These are phyloP conservation scores for Misgurnus mizolepis DNA, from an alignment of 2,113 vertebrate species.

Conservation along the genomic window DNA sequence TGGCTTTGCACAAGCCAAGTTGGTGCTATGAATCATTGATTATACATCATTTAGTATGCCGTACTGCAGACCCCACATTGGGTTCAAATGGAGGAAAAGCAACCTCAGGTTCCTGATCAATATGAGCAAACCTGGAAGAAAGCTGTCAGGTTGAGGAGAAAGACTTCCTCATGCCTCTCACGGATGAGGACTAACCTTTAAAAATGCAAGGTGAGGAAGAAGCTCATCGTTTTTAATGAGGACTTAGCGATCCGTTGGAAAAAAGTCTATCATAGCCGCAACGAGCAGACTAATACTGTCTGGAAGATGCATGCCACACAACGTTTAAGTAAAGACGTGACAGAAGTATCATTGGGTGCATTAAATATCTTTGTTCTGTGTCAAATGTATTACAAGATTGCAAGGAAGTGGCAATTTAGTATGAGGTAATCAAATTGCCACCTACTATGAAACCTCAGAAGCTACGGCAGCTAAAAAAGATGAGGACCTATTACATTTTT, in stretches of 20 bases:
- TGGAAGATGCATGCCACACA: slow-evolving; percentile 60
- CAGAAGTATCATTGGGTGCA: slow-evolving; percentile 6
- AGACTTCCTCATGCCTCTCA: slow-evolving; percentile 66
- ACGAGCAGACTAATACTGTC: slow-evolving; percentile 57
- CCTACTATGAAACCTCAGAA: slow-evolving; percentile 32
- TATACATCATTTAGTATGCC: slow-evolving; percentile 79
- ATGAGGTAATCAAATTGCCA: slow-evolving; percentile 55
- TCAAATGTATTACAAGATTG: slow-evolving; percentile 14
- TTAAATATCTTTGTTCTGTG: slow-evolving; percentile 22
- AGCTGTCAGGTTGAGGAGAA: slow-evolving; percentile 68
- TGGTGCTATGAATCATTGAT: slow-evolving; percentile 78
- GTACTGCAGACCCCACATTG: slow-evolving; percentile 73
- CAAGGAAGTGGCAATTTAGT: slow-evolving; percentile 54
- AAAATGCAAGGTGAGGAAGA: slow-evolving; percentile 75
- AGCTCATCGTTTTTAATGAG: slow-evolving; percentile 82
- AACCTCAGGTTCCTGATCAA: slow-evolving; percentile 78
- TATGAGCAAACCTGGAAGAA: slow-evolving; percentile 71
- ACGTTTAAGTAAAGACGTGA: slow-evolving; percentile 50
- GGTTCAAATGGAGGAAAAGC: slow-evolving; percentile 66
- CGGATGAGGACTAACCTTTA: slow-evolving; percentile 74
- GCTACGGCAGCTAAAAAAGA: slow-evolving; percentile 47
- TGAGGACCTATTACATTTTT: slow-evolving; percentile 49
- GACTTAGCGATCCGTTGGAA: slow-evolving; percentile 69
- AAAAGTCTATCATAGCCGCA: slow-evolving; percentile 66
- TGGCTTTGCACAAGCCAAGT: slow-evolving; percentile 59